These are phyloP conservation scores for Caenorhabditis latens DNA, from an alignment of 1,140 invertebrate genomes.

Conservation along the genomic window DNA sequence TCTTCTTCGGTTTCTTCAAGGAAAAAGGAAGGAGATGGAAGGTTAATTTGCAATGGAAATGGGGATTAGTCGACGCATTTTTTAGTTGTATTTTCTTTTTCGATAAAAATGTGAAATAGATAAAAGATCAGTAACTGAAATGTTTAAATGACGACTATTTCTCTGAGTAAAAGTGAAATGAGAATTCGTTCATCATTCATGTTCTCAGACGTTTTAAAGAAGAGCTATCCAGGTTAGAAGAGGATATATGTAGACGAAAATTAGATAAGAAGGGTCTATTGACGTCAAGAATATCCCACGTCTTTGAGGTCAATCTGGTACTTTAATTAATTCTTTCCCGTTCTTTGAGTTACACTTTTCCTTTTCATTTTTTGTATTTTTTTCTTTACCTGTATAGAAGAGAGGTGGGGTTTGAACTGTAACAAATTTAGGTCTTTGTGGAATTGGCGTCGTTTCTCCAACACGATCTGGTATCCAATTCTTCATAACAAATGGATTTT, in stretches of 20 bases:
- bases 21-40: neutral
- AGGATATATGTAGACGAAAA: neutral
- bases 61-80: constrained; percentile 34
- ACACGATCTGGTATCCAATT: constrained; percentile 27
- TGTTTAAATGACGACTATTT: neutral
- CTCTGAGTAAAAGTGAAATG: neutral
- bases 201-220: neutral
- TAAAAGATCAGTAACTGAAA: neutral
- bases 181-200: too few species aligned
- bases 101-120: constrained; percentile 21
- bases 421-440: constrained; percentile 10
- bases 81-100: constrained; percentile 19
- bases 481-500: constrained; percentile 63
- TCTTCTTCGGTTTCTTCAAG: neutral
- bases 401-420: constrained; percentile 42
- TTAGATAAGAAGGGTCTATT: neutral
- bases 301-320: neutral
- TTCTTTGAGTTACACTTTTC: neutral
- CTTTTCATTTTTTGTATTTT: too few species aligned
- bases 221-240: neutral
- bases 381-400: constrained; percentile 14
- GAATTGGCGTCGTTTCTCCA: constrained; percentile 6
- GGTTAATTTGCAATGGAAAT: constrained; percentile 48
- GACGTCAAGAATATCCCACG: neutral
- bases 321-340: neutral